Evolutionary conservation across 92 coral and sea anemone genomes (phyloP).

Genomic region (Desmophyllum pertusum): DNA sequence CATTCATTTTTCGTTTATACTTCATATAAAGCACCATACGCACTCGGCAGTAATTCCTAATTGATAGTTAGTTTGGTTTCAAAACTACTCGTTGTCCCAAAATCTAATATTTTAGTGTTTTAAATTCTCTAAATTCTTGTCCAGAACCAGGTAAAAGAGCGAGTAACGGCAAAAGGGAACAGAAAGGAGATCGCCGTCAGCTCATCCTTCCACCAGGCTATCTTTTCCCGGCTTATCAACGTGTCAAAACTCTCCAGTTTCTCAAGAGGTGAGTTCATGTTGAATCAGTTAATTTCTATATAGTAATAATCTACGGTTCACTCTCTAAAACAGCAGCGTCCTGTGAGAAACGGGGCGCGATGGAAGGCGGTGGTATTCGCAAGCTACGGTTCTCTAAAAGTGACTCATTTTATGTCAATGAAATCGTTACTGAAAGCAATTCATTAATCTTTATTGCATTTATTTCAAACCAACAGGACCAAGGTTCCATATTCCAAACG

Average conservation of each 20-base stretch:
- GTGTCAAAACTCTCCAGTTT: not conserved
- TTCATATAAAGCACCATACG: too few relatives aligned
- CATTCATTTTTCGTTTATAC: not conserved
- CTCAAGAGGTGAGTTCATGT: conserved; percentile 4
- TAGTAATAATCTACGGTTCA: too few relatives aligned
- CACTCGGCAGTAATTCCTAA: too few relatives aligned
- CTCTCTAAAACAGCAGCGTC: too few relatives aligned
- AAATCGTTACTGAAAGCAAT: too few relatives aligned
- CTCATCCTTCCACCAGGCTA: conserved; percentile 8
- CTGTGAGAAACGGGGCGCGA: too few relatives aligned
- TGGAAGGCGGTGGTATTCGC: too few relatives aligned
- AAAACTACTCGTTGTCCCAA: not conserved
- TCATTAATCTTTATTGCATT: not conserved
- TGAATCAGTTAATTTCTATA: too few relatives aligned
- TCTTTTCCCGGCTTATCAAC: conserved; percentile 19
- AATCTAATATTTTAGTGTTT: not conserved
- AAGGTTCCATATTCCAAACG: conserved; percentile 24
- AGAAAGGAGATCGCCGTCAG: conserved; percentile 16
- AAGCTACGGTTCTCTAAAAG: not conserved
- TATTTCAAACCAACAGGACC: conserved; percentile 24
- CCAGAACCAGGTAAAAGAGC: not conserved
- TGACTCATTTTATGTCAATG: too few relatives aligned
- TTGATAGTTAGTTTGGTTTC: not conserved
- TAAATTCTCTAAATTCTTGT: not conserved
- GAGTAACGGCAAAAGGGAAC: not conserved